Base-by-base conservation (phyloP, 2,113 vertebrate genomes). In the Poicephalus gulielmi region DNA sequence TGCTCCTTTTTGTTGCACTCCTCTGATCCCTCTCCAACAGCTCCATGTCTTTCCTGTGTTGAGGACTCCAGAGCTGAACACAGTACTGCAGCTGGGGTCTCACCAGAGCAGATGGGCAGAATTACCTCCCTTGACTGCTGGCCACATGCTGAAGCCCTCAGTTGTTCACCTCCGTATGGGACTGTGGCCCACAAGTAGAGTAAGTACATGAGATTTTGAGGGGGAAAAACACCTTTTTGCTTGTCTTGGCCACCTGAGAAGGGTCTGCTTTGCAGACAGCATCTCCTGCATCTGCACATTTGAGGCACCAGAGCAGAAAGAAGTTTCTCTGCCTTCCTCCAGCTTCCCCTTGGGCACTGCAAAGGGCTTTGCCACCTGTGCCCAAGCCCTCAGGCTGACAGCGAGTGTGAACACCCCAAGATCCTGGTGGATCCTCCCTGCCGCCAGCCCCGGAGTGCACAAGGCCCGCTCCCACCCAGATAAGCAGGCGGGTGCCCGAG, bases 381-480 rank as follows among this genome's bases (percentile, higher is more conserved):
- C 10, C 43, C 71, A 13, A 23, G 13, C 17, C 46, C 20, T 5
- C 35, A 25, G 39, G 37, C 70, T 14, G 44, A 9, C 5, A 6
- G 2, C 2, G 62, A 25, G 5, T 0, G n/a, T 1, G 16, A 44
- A 37, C 59, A 6, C 0, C 0, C 35, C 74, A 1, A 19, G 19
- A 44, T 25, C 43, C 39, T 7, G 1, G 1, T 13, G 57, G 22
- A 59, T 27, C 23, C 20, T 39, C 80, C 67, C 70, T 23, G 88
- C 63, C 3, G 13, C 31, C 46, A 17, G 46, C 37, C 28, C 37
- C 20, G 7, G 18, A 2, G 20, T 47, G 23, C 53, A 28, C 59
- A 35, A 19, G 63, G 18, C 39, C n/a, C 2, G 4, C 67, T 73
- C 43, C 43, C 28, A 7, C 43, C 16, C 24, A 4, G 31, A 8